phyloP scores from a whole-genome alignment of 2,113 vertebrate genomes.

The Caranx melampygus region DNA sequence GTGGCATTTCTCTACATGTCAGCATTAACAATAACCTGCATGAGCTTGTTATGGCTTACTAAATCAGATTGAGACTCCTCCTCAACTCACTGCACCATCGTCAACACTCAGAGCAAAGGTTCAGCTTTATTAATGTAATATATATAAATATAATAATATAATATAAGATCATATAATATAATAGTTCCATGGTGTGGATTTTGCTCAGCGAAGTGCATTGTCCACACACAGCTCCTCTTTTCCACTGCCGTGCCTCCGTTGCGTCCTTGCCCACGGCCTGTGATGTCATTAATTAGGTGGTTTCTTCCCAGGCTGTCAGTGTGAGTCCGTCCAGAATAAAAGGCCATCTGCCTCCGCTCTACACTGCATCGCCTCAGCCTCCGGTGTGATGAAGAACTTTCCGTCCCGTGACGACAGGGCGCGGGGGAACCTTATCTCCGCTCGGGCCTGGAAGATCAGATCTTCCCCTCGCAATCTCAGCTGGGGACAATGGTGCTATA shows the following conservation, averaged over 20 bases:
- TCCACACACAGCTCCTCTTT: constrained; percentile 7
- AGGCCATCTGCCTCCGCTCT: constrained; percentile 50
- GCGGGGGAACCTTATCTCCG: constrained; percentile 48
- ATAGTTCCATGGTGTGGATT: no score
- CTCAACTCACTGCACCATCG: not conserved
- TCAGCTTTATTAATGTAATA: not conserved
- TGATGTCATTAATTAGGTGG: constrained; percentile 38
- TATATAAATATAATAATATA: no score
- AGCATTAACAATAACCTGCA: no score
- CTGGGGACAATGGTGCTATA: constrained; percentile 41
- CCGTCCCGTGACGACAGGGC: constrained; percentile 39
- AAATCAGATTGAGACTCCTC: no score
- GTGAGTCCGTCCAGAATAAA: constrained; percentile 44
- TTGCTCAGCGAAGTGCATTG: not conserved
- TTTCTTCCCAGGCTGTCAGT: constrained; percentile 27
- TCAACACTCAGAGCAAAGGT: not conserved
- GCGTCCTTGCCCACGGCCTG: not conserved
- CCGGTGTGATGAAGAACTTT: constrained; percentile 55
- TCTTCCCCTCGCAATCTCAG: constrained; percentile 26
- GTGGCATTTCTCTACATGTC: no score
- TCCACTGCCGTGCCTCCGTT: not conserved
- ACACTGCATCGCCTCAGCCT: not conserved
- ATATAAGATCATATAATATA: no score
- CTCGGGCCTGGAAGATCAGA: constrained; percentile 23
- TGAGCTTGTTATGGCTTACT: no score